A percentile compares a stretch with the other conserved stretches of the same genome.
These are phyloP conservation scores for Caenorhabditis zanzibari DNA, from an alignment of 2,888 invertebrate genomes.

Conservation along the genomic window DNA sequence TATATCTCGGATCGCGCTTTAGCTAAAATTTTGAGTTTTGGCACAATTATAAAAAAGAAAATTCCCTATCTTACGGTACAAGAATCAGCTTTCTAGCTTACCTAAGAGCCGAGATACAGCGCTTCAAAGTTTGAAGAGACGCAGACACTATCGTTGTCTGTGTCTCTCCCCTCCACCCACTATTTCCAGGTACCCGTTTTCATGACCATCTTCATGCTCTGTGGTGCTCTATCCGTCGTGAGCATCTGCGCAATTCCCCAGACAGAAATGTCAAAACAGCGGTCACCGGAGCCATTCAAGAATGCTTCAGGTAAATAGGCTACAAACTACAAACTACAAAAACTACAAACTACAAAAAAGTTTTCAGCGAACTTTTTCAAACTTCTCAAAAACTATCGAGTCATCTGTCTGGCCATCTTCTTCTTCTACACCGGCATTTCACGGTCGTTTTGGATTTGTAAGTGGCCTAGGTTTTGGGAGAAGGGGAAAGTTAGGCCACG, in stretches of 20 bases:
- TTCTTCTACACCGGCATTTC: slow-evolving; percentile 59
- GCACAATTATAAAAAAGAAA: too few species aligned
- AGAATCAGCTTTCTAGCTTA: too few species aligned
- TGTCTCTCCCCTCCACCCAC: too few species aligned
- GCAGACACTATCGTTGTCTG: too few species aligned
- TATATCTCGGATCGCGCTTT: too few species aligned
- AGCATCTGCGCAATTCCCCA: slow-evolving; percentile 32
- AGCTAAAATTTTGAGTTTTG: too few species aligned
- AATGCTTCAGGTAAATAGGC: not conserved
- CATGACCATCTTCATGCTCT: slow-evolving; percentile 15
- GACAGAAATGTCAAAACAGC: slow-evolving; percentile 12
- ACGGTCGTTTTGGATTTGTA: slow-evolving; percentile 62
- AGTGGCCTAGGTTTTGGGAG: not conserved
- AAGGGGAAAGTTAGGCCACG: too few species aligned
- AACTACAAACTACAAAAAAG: not conserved
- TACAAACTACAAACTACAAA: not conserved
- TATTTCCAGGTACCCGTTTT: slow-evolving; percentile 18
- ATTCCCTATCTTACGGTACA: too few species aligned
- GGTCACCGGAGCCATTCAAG: not conserved
- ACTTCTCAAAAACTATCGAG: slow-evolving; percentile 7
- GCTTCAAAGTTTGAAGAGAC: too few species aligned
- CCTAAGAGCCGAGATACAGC: too few species aligned
- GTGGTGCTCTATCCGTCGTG: slow-evolving; percentile 5
- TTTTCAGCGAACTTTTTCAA: slow-evolving; percentile 22
- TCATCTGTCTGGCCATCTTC: slow-evolving; percentile 34